These are phyloP conservation scores for Sebastes schlegelii DNA, from an alignment of 2,113 vertebrate species.

Conservation along the genomic window DNA sequence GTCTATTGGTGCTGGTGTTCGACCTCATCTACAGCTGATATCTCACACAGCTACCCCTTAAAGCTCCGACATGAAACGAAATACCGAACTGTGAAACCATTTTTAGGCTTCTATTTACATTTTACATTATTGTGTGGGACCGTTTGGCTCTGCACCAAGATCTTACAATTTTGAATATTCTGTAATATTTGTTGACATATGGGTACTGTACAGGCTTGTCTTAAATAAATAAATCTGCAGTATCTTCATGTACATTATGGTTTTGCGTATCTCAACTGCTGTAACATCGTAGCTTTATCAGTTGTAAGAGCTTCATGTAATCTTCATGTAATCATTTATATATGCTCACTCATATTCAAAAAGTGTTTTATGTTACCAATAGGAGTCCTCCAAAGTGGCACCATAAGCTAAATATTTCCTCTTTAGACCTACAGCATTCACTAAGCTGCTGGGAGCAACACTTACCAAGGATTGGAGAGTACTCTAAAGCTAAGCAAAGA, in stretches of 20 bases:
- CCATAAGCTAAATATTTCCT: not conserved
- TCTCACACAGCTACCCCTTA: slow-evolving; percentile 70
- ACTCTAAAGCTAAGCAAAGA: not conserved
- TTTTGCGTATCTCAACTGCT: not conserved
- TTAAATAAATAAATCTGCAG: not conserved
- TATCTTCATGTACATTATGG: not conserved
- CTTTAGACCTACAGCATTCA: not conserved
- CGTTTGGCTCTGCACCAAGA: not conserved
- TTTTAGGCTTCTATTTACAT: not conserved
- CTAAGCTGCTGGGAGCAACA: not conserved
- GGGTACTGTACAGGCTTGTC: not conserved
- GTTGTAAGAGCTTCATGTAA: not conserved
- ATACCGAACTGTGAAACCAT: slow-evolving; percentile 28
- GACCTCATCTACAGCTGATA: slow-evolving; percentile 73
- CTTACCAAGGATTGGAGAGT: not conserved
- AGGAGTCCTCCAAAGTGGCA: not conserved
- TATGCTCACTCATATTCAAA: not conserved
- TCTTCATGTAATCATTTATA: not conserved
- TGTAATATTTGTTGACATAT: not conserved
- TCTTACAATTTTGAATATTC: not conserved
- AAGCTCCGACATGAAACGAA: slow-evolving; percentile 42
- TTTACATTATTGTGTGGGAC: not conserved
- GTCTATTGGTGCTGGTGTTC: slow-evolving; percentile 67
- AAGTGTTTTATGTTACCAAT: not conserved
- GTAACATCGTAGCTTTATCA: not conserved